A percentile compares a stretch with the other conserved stretches of the same genome.
Conservation (phyloP, 23 tunicate genomes). For the Styela plicata region DNA sequence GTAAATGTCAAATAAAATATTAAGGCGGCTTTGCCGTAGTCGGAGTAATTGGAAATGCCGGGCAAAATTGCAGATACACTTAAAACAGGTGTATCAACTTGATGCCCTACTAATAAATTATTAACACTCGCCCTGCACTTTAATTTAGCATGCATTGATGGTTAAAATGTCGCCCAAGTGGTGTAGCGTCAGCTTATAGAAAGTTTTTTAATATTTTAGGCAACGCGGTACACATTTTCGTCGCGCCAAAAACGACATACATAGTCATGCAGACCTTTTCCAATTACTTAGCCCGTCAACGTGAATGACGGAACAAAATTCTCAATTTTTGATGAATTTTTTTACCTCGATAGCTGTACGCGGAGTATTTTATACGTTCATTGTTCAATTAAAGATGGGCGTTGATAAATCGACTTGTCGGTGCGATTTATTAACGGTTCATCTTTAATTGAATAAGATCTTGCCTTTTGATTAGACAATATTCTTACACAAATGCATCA, state of each 20-base stretch:
- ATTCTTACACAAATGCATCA: neutral
- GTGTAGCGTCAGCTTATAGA: neutral
- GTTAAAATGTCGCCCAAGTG: neutral
- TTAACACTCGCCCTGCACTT: constrained; percentile 19
- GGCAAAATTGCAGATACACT: constrained; percentile 1
- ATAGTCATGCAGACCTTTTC: no score
- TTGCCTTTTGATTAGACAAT: no score
- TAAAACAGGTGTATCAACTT: constrained; percentile 28
- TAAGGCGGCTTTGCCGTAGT: neutral
- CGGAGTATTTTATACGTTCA: no score
- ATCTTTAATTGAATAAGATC: no score
- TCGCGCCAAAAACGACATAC: neutral
- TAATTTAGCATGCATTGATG: constrained; percentile 7
- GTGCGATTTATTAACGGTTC: no score
- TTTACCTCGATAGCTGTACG: no score
- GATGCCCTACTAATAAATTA: constrained; percentile 21
- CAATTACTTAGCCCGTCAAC: neutral
- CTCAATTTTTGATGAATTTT: neutral
- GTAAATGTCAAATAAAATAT: neutral
- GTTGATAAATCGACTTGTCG: no score
- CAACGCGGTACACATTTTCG: neutral
- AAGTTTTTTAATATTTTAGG: constrained; percentile 8
- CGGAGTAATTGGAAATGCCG: neutral
- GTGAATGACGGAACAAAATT: neutral
- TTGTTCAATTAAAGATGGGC: no score